These are phyloP conservation scores for Drosophila yakuba DNA, from an alignment of 1,140 invertebrate genomes.

Conservation along the genomic window DNA sequence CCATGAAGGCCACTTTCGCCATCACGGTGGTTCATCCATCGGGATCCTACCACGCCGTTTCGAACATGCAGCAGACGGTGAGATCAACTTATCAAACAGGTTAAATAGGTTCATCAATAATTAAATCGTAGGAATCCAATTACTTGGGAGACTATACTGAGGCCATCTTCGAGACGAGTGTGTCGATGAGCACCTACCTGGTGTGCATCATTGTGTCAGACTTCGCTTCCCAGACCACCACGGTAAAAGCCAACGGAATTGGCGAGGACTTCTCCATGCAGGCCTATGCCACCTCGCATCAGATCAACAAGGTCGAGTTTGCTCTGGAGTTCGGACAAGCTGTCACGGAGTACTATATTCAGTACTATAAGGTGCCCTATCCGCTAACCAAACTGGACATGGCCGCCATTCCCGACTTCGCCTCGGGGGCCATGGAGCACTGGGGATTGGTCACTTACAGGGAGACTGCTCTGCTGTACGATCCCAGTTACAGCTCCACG, in stretches of 20 bases:
- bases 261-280: conserved; percentile 87
- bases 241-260: conserved; percentile 86
- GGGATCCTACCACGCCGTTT: conserved; percentile 89
- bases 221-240: conserved; percentile 88
- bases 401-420: conserved; percentile 97
- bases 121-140: conserved; percentile 30
- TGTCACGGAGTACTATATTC: conserved; percentile 93
- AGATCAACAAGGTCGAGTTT: conserved; percentile 91
- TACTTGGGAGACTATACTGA: conserved; percentile 63
- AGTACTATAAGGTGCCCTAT: conserved; percentile 94
- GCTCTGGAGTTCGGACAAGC: conserved; percentile 91
- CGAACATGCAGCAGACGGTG: conserved; percentile 89
- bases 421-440: conserved; percentile 97
- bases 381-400: conserved; percentile 96
- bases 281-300: conserved; percentile 90
- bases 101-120: background rate
- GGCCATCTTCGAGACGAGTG: conserved; percentile 90
- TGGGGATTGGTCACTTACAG: conserved; percentile 95
- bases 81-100: background rate
- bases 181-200: conserved; percentile 97
- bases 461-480: conserved; percentile 92
- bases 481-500: conserved; percentile 88
- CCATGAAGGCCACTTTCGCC: conserved; percentile 94
- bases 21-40: conserved; percentile 90
- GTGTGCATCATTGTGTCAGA: conserved; percentile 96